Evolutionary conservation across 2,888 invertebrate genomes (phyloP).

Genomic region (Agrochola circellaris): DNA sequence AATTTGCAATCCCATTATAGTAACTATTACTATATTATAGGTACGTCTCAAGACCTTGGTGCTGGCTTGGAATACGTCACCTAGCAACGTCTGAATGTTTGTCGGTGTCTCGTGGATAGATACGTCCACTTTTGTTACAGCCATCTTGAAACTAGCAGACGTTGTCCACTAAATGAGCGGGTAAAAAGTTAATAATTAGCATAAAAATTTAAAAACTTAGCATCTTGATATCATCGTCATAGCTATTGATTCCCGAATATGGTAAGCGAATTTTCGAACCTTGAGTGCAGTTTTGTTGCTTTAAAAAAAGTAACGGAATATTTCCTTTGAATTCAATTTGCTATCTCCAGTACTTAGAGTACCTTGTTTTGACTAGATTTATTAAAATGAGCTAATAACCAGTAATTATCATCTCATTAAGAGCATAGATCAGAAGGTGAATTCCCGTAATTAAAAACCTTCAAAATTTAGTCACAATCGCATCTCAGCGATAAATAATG

Average conservation of each 20-base stretch:
- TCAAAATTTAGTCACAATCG: too few species aligned
- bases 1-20: neutral
- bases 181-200: neutral
- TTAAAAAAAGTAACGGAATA: too few species aligned
- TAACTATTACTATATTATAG: too few species aligned
- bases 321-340: too few species aligned
- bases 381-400: too few species aligned
- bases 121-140: conserved; percentile 59
- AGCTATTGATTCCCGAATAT: too few species aligned
- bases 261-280: too few species aligned
- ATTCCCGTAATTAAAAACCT: too few species aligned
- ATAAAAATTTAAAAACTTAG: neutral
- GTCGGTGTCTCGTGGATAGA: conserved; percentile 33
- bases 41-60: neutral
- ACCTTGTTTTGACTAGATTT: too few species aligned
- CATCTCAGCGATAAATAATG: too few species aligned
- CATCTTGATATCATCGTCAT: neutral
- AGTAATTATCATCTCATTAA: neutral
- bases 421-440: neutral
- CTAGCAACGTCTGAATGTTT: conserved; percentile 30
- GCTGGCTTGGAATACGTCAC: conserved; percentile 9
- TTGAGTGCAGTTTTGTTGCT: too few species aligned
- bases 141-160: conserved; percentile 55
- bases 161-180: conserved; percentile 48
- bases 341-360: too few species aligned